A percentile compares a stretch with the other conserved stretches of the same genome.
These are phyloP conservation scores for Phrynocephalus versicolor DNA, from an alignment of 2,113 vertebrate genomes.

Conservation along the genomic window DNA sequence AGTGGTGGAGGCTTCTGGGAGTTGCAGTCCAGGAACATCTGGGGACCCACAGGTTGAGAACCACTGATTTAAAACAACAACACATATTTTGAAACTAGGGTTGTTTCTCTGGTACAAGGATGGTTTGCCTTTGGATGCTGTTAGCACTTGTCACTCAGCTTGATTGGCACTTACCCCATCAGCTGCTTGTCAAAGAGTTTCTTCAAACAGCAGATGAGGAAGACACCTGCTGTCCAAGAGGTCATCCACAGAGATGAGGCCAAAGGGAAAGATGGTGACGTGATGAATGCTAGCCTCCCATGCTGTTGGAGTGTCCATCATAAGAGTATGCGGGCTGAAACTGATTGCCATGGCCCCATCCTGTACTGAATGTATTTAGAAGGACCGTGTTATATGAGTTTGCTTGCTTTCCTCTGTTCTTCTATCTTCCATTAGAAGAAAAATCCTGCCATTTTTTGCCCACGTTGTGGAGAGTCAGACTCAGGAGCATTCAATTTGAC, in stretches of 20 bases:
- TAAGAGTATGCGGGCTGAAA: neutral
- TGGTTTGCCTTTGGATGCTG: neutral
- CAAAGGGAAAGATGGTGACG: neutral
- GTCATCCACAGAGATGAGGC: neutral
- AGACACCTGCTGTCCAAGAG: neutral
- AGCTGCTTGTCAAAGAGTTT: neutral
- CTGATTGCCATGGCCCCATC: neutral
- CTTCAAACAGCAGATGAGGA: neutral
- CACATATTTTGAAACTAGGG: neutral
- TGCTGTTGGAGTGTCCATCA: neutral
- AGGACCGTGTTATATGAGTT: neutral
- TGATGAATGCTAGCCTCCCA: no score
- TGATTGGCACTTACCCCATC: neutral
- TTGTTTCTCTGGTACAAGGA: neutral
- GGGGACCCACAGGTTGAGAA: no score
- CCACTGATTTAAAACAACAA: neutral
- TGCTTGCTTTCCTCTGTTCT: no score
- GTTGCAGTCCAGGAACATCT: no score
- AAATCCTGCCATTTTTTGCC: no score
- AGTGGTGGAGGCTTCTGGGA: no score
- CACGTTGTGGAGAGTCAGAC: neutral
- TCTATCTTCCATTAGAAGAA: no score
- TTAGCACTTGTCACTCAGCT: neutral
- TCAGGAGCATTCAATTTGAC: no score
- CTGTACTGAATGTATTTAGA: neutral